A percentile compares a stretch with the other conserved stretches of the same genome.
phyloP scores from a whole-genome alignment of 2,797 vertebrate genomes.

The Brotula barbata region DNA sequence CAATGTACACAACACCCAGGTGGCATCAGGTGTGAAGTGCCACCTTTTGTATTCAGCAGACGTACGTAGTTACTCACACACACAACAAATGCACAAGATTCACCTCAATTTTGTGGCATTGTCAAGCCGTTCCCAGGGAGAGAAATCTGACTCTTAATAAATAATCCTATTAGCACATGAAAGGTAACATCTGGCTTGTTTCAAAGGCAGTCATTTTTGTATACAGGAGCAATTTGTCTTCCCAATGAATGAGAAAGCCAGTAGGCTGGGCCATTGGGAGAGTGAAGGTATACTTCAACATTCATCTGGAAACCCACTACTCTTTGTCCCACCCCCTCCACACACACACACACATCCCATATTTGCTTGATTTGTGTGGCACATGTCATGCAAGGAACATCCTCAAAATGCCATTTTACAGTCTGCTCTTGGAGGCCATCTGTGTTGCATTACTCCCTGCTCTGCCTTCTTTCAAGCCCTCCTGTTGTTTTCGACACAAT shows the following conservation, averaged over 20 bases:
- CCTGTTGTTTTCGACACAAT: not conserved
- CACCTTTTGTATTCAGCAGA: slow-evolving; percentile 20
- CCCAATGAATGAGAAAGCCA: slow-evolving; percentile 56
- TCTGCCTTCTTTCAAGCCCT: not conserved
- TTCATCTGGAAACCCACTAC: slow-evolving; percentile 26
- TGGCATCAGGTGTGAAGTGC: slow-evolving; percentile 51
- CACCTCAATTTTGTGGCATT: slow-evolving; percentile 33
- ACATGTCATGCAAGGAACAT: slow-evolving; percentile 2
- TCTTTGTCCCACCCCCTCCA: not conserved
- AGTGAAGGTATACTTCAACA: slow-evolving; percentile 33
- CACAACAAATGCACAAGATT: slow-evolving; percentile 9
- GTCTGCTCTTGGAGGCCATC: not conserved
- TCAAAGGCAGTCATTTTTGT: slow-evolving; percentile 58
- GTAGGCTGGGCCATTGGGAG: slow-evolving; percentile 39
- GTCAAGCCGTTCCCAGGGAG: slow-evolving; percentile 17
- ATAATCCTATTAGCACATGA: slow-evolving; percentile 78
- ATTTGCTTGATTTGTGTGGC: not conserved
- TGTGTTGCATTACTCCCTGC: not conserved
- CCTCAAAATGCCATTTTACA: slow-evolving; percentile 3
- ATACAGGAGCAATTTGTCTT: slow-evolving; percentile 61
- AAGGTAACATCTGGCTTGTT: slow-evolving; percentile 75
- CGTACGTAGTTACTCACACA: slow-evolving; percentile 5
- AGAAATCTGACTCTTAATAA: slow-evolving; percentile 62
- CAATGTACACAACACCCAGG: slow-evolving; percentile 30
- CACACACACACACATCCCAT: not conserved